These are phyloP conservation scores for Melieria crassipennis DNA, from an alignment of 2,888 invertebrate species.

Conservation along the genomic window DNA sequence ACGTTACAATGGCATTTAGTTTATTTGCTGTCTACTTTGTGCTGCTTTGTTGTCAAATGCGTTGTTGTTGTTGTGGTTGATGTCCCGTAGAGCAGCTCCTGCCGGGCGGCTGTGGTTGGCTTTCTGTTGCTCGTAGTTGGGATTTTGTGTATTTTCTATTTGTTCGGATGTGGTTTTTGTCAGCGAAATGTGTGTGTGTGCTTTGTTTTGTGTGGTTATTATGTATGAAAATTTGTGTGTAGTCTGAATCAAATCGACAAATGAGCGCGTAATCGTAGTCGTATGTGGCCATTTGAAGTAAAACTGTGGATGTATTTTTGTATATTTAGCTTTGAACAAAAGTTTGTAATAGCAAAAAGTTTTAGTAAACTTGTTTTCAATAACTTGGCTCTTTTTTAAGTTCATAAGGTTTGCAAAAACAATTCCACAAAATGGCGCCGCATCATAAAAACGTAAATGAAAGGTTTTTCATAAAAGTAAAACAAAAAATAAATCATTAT, in stretches of 20 bases:
- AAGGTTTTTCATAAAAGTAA: too few species aligned
- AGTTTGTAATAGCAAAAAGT: too few species aligned
- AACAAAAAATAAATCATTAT: too few species aligned
- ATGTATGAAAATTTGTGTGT: background rate
- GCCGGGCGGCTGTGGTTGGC: constrained; percentile 6
- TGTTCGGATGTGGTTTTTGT: background rate
- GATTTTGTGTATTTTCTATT: background rate
- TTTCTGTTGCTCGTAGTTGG: background rate
- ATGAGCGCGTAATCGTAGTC: background rate
- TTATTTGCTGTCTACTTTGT: background rate
- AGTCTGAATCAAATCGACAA: background rate
- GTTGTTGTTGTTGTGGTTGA: background rate
- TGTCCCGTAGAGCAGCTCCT: constrained; percentile 2
- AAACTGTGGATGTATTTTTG: too few species aligned
- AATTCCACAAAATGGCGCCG: too few species aligned
- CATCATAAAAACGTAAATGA: too few species aligned
- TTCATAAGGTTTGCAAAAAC: too few species aligned
- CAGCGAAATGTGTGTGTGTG: background rate
- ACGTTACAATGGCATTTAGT: background rate
- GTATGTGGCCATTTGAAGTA: too few species aligned
- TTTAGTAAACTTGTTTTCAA: too few species aligned
- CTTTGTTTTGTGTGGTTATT: background rate
- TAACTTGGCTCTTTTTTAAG: too few species aligned
- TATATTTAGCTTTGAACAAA: too few species aligned
- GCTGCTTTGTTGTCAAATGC: too few species aligned